phyloP scores from a whole-genome alignment of 1,140 invertebrate species.

The Apis florea region DNA sequence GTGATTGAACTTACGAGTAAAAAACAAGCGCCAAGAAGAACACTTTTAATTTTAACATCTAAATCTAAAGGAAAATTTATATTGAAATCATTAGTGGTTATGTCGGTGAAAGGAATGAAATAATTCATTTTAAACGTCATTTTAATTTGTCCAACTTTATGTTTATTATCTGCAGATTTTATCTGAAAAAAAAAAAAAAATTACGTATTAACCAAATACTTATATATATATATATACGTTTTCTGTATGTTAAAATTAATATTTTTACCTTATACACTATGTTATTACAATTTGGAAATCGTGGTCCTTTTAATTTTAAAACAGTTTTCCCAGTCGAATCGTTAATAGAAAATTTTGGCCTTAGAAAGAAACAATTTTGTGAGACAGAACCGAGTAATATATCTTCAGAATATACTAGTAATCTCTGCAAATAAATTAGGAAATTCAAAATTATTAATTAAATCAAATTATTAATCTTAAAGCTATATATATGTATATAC shows the following conservation, averaged over 20 bases:
- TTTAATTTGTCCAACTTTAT: slow-evolving; percentile 87
- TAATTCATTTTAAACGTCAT: slow-evolving; percentile 87
- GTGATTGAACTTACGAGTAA: slow-evolving; percentile 84
- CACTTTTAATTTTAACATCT: slow-evolving; percentile 90
- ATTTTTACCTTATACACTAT: slow-evolving; percentile 84
- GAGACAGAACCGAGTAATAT: slow-evolving; percentile 88
- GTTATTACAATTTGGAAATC: slow-evolving; percentile 89
- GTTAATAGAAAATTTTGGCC: slow-evolving; percentile 89
- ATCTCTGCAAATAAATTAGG: slow-evolving; percentile 47
- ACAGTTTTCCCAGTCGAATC: slow-evolving; percentile 89
- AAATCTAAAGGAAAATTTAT: slow-evolving; percentile 90
- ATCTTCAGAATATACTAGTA: slow-evolving; percentile 76
- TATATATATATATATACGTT: neutral
- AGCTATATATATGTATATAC: neutral
- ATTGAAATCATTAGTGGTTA: slow-evolving; percentile 86
- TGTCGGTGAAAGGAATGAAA: slow-evolving; percentile 85
- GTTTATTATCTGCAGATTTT: slow-evolving; percentile 83
- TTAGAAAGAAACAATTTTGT: slow-evolving; percentile 92
- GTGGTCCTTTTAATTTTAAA: slow-evolving; percentile 90
- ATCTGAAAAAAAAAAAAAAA: slow-evolving; percentile 77
- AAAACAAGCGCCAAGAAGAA: slow-evolving; percentile 87
- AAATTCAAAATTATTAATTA: neutral
- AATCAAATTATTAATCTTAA: neutral
- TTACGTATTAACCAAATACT: neutral
- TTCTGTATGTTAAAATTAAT: neutral